A percentile compares a stretch with the other conserved stretches of the same genome.
Conservation (phyloP, 2,888 invertebrate species). For the Lasius fuliginosus region DNA sequence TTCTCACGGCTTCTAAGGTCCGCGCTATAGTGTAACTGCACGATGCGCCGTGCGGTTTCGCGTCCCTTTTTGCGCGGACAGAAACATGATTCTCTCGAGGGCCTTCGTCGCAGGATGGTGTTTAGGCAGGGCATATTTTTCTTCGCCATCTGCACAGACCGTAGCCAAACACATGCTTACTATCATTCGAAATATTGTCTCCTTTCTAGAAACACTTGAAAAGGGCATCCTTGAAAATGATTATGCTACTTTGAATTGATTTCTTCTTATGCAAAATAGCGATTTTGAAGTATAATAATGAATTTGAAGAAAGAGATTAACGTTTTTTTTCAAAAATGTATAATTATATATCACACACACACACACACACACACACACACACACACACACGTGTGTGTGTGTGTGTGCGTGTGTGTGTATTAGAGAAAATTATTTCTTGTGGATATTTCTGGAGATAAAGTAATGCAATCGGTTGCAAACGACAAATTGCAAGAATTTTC, state of each 20-base stretch:
- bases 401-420: no score
- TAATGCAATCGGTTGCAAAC: background rate
- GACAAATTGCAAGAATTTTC: conserved; percentile 26
- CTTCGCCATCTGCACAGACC: conserved; percentile 61
- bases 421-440: background rate
- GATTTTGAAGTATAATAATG: background rate
- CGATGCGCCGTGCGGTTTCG: conserved; percentile 76
- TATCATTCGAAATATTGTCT: conserved; percentile 17
- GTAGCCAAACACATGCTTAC: conserved; percentile 29
- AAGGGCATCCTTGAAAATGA: background rate
- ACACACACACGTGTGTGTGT: no score
- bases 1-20: conserved; percentile 67
- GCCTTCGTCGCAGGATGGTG: conserved; percentile 64
- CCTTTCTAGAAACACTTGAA: background rate
- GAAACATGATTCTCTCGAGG: conserved; percentile 77
- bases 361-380: background rate
- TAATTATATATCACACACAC: background rate
- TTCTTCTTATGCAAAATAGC: background rate
- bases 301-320: background rate
- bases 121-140: conserved; percentile 68
- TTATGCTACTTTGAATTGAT: background rate
- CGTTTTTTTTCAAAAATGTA: background rate
- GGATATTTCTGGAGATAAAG: background rate
- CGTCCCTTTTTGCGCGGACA: conserved; percentile 77
- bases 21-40: conserved; percentile 51